Conservation (phyloP, 2,113 vertebrate species). For the Smithornis capensis region DNA sequence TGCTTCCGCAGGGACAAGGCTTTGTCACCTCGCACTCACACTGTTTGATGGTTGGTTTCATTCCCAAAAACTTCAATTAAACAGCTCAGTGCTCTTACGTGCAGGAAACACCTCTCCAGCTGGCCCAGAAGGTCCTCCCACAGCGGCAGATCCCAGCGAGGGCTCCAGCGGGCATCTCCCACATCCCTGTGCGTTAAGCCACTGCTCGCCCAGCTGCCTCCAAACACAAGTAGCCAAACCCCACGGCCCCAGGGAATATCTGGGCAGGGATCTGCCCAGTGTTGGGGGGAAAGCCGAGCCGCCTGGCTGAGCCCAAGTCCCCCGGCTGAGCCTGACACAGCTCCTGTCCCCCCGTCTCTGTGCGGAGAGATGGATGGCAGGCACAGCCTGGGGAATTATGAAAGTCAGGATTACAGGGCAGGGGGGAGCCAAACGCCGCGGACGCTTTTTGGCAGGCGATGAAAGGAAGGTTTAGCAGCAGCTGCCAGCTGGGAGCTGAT, state of each 20-base stretch:
- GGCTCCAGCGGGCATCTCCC: not conserved
- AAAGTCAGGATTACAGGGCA: constrained; percentile 45
- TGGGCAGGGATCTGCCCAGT: not conserved
- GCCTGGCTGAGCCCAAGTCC: not conserved
- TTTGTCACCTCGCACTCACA: not conserved
- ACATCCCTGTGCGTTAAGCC: fast-evolving
- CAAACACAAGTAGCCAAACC: fast-evolving
- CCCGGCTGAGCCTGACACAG: fast-evolving
- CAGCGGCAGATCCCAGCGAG: not conserved
- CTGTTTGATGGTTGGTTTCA: not conserved
- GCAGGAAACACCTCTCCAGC: not conserved
- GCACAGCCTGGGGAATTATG: constrained; percentile 15
- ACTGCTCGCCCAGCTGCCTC: not conserved
- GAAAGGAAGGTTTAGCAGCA: constrained; percentile 63
- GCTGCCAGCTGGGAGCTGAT: constrained; percentile 63
- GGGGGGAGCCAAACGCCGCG: constrained; percentile 13
- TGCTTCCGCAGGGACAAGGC: not conserved
- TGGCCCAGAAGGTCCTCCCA: fast-evolving
- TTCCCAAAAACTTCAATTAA: not conserved
- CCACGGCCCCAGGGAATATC: fast-evolving
- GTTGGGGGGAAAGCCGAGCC: fast-evolving
- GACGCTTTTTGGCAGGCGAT: constrained; percentile 60
- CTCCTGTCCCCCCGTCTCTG: not conserved
- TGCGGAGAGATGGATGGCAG: not conserved
- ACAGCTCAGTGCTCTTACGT: not conserved